These are phyloP conservation scores for Camponotus floridanus DNA, from an alignment of 1,140 invertebrate genomes.

Conservation along the genomic window DNA sequence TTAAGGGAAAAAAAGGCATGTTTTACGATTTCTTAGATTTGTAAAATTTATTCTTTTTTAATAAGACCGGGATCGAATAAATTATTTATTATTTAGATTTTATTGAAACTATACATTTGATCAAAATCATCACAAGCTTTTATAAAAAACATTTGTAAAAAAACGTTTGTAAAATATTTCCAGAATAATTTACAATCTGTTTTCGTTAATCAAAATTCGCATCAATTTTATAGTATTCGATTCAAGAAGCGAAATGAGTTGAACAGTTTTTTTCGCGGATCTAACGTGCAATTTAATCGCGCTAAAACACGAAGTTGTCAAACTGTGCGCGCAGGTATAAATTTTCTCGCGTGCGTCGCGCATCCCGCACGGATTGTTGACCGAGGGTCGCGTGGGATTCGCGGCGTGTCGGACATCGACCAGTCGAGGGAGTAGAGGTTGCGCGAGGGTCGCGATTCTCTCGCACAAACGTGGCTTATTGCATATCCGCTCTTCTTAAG, in stretches of 20 bases:
- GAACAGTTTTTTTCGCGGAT: neutral
- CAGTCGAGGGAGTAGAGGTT: constrained; percentile 55
- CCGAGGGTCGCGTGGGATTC: constrained; percentile 10
- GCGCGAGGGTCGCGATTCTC: neutral
- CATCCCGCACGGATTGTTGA: neutral
- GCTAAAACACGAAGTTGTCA: constrained; percentile 33
- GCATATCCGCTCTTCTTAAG: constrained; percentile 60
- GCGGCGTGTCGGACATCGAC: constrained; percentile 29
- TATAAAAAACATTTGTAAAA: constrained; percentile 17
- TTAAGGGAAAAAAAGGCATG: neutral
- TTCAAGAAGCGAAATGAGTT: too few relatives aligned
- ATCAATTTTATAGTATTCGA: too few relatives aligned
- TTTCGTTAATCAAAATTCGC: too few relatives aligned
- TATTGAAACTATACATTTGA: neutral
- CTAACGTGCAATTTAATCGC: neutral
- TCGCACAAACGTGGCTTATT: constrained; percentile 62
- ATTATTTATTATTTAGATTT: neutral
- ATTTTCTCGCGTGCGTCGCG: constrained; percentile 51
- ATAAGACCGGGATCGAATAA: neutral
- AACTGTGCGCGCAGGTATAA: constrained; percentile 35
- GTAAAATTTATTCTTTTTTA: neutral
- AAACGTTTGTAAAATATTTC: neutral
- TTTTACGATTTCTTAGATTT: neutral
- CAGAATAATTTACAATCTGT: neutral
- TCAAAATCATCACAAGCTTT: neutral